Evolutionary conservation across 1,140 invertebrate species (phyloP), one percentile per base, ranked within the genome.

Genomic region (Pectinophora gossypiella): DNA sequence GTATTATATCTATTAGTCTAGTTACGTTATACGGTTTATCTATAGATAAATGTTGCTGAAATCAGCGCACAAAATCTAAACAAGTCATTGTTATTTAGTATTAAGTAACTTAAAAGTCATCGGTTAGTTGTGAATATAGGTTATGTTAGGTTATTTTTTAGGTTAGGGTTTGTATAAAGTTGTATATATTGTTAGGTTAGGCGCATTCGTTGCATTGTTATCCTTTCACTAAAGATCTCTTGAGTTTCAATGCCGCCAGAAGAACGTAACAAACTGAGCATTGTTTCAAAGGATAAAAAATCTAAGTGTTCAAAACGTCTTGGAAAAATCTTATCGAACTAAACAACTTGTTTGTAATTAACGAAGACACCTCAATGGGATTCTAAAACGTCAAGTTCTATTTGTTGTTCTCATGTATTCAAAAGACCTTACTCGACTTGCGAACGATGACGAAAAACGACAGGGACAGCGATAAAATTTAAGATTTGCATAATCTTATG

Each of bases 181-280:
- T 77, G 73, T 77, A 80, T 57, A 80, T 77, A 78, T 46, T 65
- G 12, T 60, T 68, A 51, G 61, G 60, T 49, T 69, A 73, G 67
- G 60, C 72, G 76, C 61, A 58, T 76, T 61, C 64, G 79, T 72
- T 70, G 64, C 66, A 76, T 86, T 86, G 80, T 86, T 86, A 81
- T 86, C 74, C 83, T 86, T 86, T 86, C 83, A 86, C 83, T 78
- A 63, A 86, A 86, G 83, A 86, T 86, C 83, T 86, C 83, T 86
- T 81, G 83, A 70, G 68, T 83, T 84, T 80, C 79, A 72, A 69
- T 83, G 83, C 79, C 83, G 79, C 52, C 59, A 47, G 66, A 72
- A 61, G 73, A 63, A 72, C 57, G 57, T 79, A 76, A 71, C 76
- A 63, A 70, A 68, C 64, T 60, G 44, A 72, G 51, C 64, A 61